These are phyloP conservation scores for Nipponacmea schrenckii DNA, from an alignment of 2,888 invertebrate genomes.

Conservation along the genomic window DNA sequence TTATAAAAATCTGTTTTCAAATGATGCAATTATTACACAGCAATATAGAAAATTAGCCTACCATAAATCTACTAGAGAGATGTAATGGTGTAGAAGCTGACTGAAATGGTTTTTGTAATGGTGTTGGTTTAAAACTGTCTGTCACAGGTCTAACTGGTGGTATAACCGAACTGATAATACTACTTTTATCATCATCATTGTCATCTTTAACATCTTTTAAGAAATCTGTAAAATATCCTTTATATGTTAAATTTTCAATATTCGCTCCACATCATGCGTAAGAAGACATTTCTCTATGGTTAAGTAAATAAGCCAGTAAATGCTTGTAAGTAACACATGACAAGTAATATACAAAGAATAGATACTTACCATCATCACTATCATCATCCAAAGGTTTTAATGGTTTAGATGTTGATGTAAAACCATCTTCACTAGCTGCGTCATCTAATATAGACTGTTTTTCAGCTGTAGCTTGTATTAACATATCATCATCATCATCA, in stretches of 20 bases:
- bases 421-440: conserved; percentile 25
- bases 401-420: conserved; percentile 8
- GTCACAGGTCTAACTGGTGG: conserved; percentile 15
- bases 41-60: conserved; percentile 60
- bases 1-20: too few species aligned
- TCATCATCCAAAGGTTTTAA: conserved; percentile 13
- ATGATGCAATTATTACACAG: too few species aligned
- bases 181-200: conserved; percentile 71
- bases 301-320: conserved; percentile 2
- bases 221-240: conserved; percentile 7
- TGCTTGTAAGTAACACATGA: too few species aligned
- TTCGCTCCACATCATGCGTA: background rate
- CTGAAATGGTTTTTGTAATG: conserved; percentile 85
- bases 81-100: conserved; percentile 87
- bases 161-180: background rate
- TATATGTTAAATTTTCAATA: background rate
- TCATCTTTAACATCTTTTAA: conserved; percentile 17
- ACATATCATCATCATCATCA: conserved; percentile 58
- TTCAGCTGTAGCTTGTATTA: conserved; percentile 39
- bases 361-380: conserved; percentile 11
- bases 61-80: conserved; percentile 83
- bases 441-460: conserved; percentile 12
- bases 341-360: too few species aligned
- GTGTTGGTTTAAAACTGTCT: conserved; percentile 54
- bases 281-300: conserved; percentile 23